phyloP scores from a whole-genome alignment of 2,888 invertebrate genomes.

The Tiliacea aurago region DNA sequence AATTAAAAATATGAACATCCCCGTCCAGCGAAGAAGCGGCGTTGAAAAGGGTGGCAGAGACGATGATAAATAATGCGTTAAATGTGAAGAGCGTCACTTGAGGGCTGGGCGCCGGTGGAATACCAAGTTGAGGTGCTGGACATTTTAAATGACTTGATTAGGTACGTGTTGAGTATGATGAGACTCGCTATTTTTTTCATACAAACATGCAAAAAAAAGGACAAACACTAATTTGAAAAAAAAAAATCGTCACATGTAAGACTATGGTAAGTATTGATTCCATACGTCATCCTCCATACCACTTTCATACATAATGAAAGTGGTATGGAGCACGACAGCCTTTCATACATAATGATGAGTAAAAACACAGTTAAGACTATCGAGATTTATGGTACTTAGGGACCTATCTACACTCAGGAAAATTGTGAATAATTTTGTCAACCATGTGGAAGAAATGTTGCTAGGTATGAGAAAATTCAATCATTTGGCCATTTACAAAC shows the following conservation, averaged over 20 bases:
- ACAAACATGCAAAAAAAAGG: background rate
- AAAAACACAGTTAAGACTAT: background rate
- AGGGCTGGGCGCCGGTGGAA: constrained; percentile 64
- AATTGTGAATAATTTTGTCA: background rate
- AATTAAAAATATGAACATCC: constrained; percentile 67
- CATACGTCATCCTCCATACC: no score
- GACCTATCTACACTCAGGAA: no score
- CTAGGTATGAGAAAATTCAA: background rate
- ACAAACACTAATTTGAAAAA: no score
- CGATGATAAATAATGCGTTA: constrained; percentile 84
- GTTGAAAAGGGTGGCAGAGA: constrained; percentile 79
- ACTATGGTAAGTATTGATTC: no score
- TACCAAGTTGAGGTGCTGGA: constrained; percentile 40
- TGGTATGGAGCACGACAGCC: no score
- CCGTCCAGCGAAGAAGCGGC: constrained; percentile 75
- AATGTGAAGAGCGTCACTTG: constrained; percentile 78
- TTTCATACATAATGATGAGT: background rate
- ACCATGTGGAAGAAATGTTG: background rate
- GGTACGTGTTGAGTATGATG: constrained; percentile 42
- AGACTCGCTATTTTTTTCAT: background rate
- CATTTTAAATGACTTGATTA: constrained; percentile 32
- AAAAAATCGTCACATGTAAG: no score
- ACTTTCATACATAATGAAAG: no score
- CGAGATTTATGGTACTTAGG: background rate
- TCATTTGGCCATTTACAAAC: no score